phyloP scores from a whole-genome alignment of 2,113 vertebrate species.

The Oncorhynchus keta region DNA sequence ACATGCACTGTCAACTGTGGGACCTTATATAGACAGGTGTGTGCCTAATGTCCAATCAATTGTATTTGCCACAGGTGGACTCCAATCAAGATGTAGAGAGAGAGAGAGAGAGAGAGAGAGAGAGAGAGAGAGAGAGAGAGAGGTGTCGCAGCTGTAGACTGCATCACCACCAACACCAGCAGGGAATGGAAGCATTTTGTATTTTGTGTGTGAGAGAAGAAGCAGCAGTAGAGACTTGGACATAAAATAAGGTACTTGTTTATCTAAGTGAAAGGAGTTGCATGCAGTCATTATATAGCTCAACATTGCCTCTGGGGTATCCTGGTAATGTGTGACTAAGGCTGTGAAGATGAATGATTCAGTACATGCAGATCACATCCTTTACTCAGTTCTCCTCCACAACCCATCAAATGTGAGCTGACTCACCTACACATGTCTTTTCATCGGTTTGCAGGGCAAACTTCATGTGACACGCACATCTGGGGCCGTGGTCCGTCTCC shows the following conservation, averaged over 20 bases:
- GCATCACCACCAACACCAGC: background rate
- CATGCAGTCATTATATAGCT: no score
- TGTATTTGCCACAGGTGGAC: no score
- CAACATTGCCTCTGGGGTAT: no score
- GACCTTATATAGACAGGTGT: no score
- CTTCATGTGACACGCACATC: constrained; percentile 95
- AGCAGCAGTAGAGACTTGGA: background rate
- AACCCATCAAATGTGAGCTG: constrained; percentile 34
- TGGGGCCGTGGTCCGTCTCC: constrained; percentile 92
- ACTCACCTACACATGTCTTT: constrained; percentile 97
- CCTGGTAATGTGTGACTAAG: constrained; percentile 54
- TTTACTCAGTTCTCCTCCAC: background rate
- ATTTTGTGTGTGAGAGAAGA: constrained; percentile 63
- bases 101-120: constrained; percentile 11
- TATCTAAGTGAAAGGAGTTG: background rate
- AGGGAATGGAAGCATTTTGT: constrained; percentile 18
- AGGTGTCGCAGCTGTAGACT: constrained; percentile 1
- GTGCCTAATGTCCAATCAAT: no score
- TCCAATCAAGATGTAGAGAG: no score
- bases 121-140: constrained; percentile 25
- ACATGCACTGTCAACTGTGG: no score
- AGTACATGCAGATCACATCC: constrained; percentile 88
- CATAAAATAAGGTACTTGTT: constrained; percentile 12
- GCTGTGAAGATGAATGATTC: background rate
- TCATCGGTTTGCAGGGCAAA: constrained; percentile 91